Conservation (phyloP, 2,113 vertebrate genomes). For the Pachypanchax playfairii region DNA sequence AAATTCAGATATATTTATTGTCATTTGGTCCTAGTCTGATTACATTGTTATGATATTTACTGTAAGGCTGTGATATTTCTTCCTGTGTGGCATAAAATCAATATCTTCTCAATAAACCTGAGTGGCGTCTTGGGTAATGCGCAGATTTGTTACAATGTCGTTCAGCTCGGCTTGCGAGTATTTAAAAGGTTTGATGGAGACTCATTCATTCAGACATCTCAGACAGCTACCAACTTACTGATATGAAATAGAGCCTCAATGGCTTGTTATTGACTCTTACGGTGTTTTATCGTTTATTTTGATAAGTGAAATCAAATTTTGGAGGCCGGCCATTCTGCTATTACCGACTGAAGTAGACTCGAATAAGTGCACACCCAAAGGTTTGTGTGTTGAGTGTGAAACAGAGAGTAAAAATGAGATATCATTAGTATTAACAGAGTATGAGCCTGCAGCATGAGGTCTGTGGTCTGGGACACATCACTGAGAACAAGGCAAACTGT, state of each 20-base stretch:
- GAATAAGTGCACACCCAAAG: not conserved
- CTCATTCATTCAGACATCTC: constrained; percentile 64
- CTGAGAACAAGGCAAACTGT: constrained; percentile 38
- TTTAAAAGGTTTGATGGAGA: constrained; percentile 65
- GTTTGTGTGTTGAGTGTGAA: constrained; percentile 30
- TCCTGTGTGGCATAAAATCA: constrained; percentile 62
- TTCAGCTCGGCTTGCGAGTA: constrained; percentile 42
- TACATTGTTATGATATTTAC: constrained; percentile 67
- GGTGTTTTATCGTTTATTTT: constrained; percentile 74
- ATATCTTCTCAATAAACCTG: constrained; percentile 75
- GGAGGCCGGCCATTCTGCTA: constrained; percentile 54
- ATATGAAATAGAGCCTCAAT: constrained; percentile 69
- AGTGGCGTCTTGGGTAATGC: constrained; percentile 59
- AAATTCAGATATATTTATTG: constrained; percentile 74
- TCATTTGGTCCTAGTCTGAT: constrained; percentile 67
- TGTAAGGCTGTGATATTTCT: constrained; percentile 67
- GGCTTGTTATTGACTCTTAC: constrained; percentile 67
- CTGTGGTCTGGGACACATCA: constrained; percentile 46
- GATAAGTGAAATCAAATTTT: constrained; percentile 67
- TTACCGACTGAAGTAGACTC: constrained; percentile 32
- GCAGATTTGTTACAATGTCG: constrained; percentile 49
- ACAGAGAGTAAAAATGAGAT: constrained; percentile 14
- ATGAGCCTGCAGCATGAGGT: constrained; percentile 29
- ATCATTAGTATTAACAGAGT: constrained; percentile 31
- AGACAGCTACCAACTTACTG: constrained; percentile 66